phyloP scores from a whole-genome alignment of 2,888 invertebrate species.

The Apamea anceps region DNA sequence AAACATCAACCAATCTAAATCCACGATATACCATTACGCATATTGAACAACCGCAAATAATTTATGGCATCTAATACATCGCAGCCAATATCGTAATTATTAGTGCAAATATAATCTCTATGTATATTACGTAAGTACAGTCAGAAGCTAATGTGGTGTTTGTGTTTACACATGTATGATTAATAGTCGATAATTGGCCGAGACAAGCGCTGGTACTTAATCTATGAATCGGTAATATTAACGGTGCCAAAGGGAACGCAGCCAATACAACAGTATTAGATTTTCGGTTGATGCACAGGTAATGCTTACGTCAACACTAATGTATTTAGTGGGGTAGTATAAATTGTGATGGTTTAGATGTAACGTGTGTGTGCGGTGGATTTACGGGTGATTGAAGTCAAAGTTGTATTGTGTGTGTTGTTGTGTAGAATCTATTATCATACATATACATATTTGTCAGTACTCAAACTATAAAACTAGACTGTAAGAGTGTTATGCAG shows the following conservation, averaged over 20 bases:
- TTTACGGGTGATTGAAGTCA: neutral
- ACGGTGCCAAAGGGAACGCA: slow-evolving; percentile 54
- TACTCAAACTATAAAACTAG: neutral
- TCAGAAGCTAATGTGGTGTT: slow-evolving; percentile 51
- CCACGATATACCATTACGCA: slow-evolving; percentile 33
- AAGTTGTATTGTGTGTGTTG: neutral
- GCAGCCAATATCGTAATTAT: slow-evolving; percentile 56
- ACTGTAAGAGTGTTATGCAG: neutral
- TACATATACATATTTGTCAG: no score
- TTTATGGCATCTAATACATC: slow-evolving; percentile 59
- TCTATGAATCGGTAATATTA: slow-evolving; percentile 71
- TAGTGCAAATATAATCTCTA: slow-evolving; percentile 43
- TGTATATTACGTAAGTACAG: slow-evolving; percentile 25
- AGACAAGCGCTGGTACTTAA: slow-evolving; percentile 71
- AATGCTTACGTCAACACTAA: slow-evolving; percentile 45
- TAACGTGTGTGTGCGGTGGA: neutral
- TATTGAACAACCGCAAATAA: slow-evolving; percentile 46
- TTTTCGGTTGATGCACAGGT: slow-evolving; percentile 57
- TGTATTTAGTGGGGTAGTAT: slow-evolving; percentile 18
- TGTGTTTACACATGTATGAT: slow-evolving; percentile 70
- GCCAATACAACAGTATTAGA: slow-evolving; percentile 59
- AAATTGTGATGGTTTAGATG: neutral
- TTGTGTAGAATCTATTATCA: neutral
- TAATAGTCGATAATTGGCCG: slow-evolving; percentile 74
- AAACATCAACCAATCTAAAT: slow-evolving; percentile 2